These are phyloP conservation scores for Monopis laevigella DNA, from an alignment of 2,888 invertebrate genomes.

Conservation along the genomic window DNA sequence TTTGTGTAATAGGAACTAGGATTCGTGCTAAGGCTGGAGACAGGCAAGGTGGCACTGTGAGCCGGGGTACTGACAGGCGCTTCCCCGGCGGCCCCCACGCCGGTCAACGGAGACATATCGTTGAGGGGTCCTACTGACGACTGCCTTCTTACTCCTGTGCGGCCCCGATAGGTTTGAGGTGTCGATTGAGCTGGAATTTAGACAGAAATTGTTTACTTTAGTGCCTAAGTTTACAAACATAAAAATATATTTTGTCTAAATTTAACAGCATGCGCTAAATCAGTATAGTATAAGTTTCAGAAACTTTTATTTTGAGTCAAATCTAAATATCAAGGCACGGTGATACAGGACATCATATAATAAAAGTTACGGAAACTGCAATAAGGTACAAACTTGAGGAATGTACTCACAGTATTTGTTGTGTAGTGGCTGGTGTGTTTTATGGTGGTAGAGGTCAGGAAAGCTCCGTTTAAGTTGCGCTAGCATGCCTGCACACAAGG, in stretches of 20 bases:
- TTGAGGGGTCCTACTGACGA: conserved; percentile 70
- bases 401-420: conserved; percentile 73
- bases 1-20: conserved; percentile 70
- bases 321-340: too few species aligned
- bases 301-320: too few species aligned
- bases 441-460: conserved; percentile 83
- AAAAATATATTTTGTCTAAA: too few species aligned
- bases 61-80: conserved; percentile 55
- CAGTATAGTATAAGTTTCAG: too few species aligned
- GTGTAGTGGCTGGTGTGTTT: conserved; percentile 80
- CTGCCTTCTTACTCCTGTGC: conserved; percentile 68
- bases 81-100: conserved; percentile 35
- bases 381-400: too few species aligned
- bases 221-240: too few species aligned
- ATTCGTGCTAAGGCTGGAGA: conserved; percentile 62
- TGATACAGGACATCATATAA: too few species aligned
- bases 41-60: conserved; percentile 59
- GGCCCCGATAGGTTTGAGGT: conserved; percentile 67
- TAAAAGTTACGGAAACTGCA: too few species aligned
- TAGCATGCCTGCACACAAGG: conserved; percentile 83
- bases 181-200: conserved; percentile 71
- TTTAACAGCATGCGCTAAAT: too few species aligned
- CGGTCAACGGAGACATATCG: conserved; percentile 58
- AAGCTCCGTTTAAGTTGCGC: conserved; percentile 89
- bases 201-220: too few species aligned